These are phyloP conservation scores for Anoura caudifer DNA, from an alignment of 2,113 vertebrate species.

Conservation along the genomic window DNA sequence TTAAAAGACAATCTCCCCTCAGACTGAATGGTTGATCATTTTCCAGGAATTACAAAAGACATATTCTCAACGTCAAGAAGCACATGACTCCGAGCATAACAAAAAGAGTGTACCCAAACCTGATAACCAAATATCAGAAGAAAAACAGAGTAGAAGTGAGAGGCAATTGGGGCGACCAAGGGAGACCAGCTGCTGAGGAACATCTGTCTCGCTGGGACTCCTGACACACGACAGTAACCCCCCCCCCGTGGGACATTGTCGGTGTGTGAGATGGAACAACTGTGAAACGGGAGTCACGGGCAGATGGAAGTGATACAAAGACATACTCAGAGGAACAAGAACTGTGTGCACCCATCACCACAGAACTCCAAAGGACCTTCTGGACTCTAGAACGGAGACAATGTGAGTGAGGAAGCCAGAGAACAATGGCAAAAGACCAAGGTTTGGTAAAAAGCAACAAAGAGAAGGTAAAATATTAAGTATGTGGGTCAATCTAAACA, in stretches of 20 bases:
- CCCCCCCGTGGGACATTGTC: not conserved
- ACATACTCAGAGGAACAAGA: not conserved
- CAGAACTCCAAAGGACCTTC: not conserved
- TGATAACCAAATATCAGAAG: not conserved
- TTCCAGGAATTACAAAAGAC: not conserved
- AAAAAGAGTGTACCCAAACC: not conserved
- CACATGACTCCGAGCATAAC: not conserved
- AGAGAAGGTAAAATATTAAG: not conserved
- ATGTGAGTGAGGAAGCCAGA: not conserved
- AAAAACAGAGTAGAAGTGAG: not conserved
- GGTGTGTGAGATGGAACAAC: not conserved
- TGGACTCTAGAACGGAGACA: not conserved
- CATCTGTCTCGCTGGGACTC: not conserved
- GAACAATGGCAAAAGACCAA: not conserved
- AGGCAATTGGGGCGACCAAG: not conserved
- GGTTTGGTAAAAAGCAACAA: not conserved
- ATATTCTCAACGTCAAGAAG: not conserved
- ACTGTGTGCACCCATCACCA: not conserved
- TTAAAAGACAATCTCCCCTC: not conserved
- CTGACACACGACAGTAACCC: no score
- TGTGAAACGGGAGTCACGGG: not conserved
- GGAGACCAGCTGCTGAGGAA: not conserved
- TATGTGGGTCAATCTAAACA: not conserved
- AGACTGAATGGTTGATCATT: not conserved
- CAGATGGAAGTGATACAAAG: not conserved